phyloP scores from a whole-genome alignment of 1,140 invertebrate species.

The Cydia amplana region DNA sequence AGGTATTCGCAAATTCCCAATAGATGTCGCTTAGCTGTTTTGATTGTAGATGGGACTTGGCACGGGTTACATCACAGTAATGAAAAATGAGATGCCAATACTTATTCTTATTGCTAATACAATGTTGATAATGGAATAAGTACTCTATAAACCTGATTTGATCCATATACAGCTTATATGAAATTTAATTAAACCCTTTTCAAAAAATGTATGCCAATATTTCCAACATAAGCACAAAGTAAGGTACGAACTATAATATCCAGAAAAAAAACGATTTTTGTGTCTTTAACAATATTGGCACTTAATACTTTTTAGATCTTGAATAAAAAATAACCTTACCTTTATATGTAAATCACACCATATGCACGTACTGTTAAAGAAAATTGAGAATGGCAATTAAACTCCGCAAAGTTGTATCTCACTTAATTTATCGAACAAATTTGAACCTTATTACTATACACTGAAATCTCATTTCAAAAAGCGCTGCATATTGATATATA shows the following conservation, averaged over 20 bases:
- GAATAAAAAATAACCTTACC: background rate
- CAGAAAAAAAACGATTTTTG: background rate
- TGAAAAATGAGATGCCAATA: too few species aligned
- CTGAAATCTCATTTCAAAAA: background rate
- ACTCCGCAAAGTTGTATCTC: background rate
- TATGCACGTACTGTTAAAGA: background rate
- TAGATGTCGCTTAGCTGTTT: too few species aligned
- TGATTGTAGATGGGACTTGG: too few species aligned
- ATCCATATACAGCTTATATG: background rate
- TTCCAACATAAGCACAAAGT: background rate
- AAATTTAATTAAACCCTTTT: background rate
- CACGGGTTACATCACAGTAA: too few species aligned
- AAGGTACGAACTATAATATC: background rate
- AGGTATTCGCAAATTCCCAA: too few species aligned
- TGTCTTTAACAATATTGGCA: background rate
- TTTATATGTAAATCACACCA: background rate
- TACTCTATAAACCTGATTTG: too few species aligned
- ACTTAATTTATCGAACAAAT: background rate
- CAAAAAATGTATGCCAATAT: background rate
- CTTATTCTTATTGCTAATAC: too few species aligned
- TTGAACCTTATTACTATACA: background rate
- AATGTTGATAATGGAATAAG: too few species aligned
- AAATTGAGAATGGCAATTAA: background rate
- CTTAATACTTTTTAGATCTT: background rate
- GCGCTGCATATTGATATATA: background rate